A percentile compares a stretch with the other conserved stretches of the same genome.
Conservation (phyloP, 2,113 vertebrate species). For the Anarrhichthys ocellatus region DNA sequence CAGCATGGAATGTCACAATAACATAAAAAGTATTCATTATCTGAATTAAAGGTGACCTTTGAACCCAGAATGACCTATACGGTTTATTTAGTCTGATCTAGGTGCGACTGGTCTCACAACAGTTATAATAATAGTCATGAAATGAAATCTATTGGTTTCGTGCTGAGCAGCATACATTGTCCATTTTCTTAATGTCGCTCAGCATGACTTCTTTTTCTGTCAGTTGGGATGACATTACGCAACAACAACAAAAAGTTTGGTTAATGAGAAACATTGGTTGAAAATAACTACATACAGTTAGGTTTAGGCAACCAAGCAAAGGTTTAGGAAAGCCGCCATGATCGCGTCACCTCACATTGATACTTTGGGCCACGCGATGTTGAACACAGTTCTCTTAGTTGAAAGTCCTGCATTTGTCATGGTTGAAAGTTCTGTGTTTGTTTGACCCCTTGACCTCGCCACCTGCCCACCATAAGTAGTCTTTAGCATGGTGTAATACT, state of each 20-base stretch:
- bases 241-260: not conserved
- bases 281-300: not conserved
- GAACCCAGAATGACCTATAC: not conserved
- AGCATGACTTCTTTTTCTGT: not conserved
- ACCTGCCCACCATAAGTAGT: not conserved
- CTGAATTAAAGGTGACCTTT: constrained; percentile 14
- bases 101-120: not conserved
- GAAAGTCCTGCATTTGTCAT: not conserved
- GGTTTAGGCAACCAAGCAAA: not conserved
- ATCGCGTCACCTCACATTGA: not conserved
- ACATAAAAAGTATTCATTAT: not conserved
- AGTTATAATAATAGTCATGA: not conserved
- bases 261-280: not conserved
- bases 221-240: not conserved
- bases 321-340: not conserved
- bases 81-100: not conserved
- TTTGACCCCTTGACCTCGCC: no score
- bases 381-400: not conserved
- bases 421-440: not conserved
- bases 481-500: no score
- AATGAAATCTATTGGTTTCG: not conserved
- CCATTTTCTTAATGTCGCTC: no score
- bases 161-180: not conserved
- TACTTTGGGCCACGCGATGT: no score
- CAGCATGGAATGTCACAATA: not conserved